Evolutionary conservation across 2,113 vertebrate species (phyloP).

Genomic region (Gallinago undulata): DNA sequence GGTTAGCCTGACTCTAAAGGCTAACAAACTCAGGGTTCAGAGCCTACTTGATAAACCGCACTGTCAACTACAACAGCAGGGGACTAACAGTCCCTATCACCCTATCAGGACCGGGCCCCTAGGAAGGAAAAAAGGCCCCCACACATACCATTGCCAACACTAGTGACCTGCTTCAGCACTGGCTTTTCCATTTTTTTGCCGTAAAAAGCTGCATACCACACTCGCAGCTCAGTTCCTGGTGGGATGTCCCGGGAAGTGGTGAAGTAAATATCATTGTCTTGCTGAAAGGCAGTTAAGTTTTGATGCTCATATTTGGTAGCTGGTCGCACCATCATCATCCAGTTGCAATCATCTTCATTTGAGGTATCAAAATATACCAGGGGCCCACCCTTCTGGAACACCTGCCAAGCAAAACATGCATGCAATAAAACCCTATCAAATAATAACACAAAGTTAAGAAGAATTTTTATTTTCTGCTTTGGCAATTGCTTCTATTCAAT

Average conservation of each 20-base stretch:
- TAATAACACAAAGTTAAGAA: neutral
- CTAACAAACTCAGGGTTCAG: neutral
- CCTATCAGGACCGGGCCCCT: conserved; percentile 26
- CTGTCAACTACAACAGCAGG: neutral
- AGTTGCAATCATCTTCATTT: conserved; percentile 96
- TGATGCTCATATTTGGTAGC: conserved; percentile 87
- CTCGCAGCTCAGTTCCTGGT: conserved; percentile 89
- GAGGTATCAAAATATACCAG: conserved; percentile 89
- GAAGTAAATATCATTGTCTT: conserved; percentile 92
- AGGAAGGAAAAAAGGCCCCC: conserved; percentile 50
- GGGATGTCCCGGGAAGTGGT: conserved; percentile 94
- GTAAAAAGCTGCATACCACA: conserved; percentile 99
- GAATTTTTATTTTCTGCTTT: neutral
- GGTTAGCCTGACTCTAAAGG: neutral
- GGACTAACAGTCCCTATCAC: neutral
- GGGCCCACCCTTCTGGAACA: conserved; percentile 88
- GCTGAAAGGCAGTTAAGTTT: conserved; percentile 95
- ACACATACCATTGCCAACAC: conserved; percentile 73
- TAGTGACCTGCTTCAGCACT: conserved; percentile 81
- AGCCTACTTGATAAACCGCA: neutral
- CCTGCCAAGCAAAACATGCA: conserved; percentile 66
- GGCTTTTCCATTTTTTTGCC: conserved; percentile 98
- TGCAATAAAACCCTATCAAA: neutral
- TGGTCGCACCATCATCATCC: conserved; percentile 98
- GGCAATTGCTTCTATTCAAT: neutral